Evolutionary conservation across 2,113 vertebrate species (phyloP).

Genomic region (Oryctolagus cuniculus): mOryCun1.1 NC_091440.1:118143001-118143500

Average conservation of each 20-base stretch:
- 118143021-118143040: conserved; percentile 21
- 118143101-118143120: conserved; percentile 29
- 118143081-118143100: neutral
- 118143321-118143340: too few relatives aligned
- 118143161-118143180: neutral
- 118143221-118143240: conserved; percentile 13
- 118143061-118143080: conserved; percentile 9
- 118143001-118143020: conserved; percentile 27
- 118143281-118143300: neutral
- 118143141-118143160: neutral
- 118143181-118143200: neutral
- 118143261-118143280: conserved; percentile 31
- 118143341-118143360: too few relatives aligned
- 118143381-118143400: neutral
- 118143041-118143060: neutral
- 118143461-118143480: neutral
- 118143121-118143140: neutral
- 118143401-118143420: neutral
- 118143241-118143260: neutral
- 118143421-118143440: conserved; percentile 4
- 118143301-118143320: neutral
- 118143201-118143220: neutral
- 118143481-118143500: neutral
- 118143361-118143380: too few relatives aligned
- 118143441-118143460: conserved; percentile 30